Evolutionary conservation across 2,797 vertebrate species (phyloP), one percentile per base, ranked within the genome.

Genomic region (Ceryle rudis): DNA sequence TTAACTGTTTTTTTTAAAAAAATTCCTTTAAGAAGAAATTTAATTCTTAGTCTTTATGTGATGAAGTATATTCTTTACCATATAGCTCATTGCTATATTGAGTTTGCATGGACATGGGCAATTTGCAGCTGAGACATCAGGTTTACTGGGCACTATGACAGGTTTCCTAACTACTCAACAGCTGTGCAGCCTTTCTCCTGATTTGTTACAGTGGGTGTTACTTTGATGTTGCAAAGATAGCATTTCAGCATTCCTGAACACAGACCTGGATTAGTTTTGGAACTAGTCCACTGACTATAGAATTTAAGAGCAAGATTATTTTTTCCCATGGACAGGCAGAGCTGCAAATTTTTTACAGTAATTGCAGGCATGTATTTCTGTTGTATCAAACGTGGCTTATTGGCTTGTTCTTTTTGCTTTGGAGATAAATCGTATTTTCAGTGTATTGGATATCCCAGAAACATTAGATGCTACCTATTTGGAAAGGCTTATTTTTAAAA

Each of bases 221-320:
- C 41, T 75, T 60, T 8, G 46, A 85, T 80, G 69, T 55, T 75
- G 75, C 61, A 86, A 69, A 94, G 67, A 61, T 74, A 77, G n/a
- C 80, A 41, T 96, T 94, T 85, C 73, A 89, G 22, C 10, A 7
- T 64, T 94, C 52, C 74, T 92, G 82, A 95, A 85, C 78, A 52
- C 79, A 83, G 77, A 95, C 49, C 21, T 83, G 81, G 44, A 71
- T 97, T 95, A 79, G 85, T 95, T 96, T 81, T 91, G 57, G 60
- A 90, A 86, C 69, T 74, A 52, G n/a, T 89, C 46, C 35, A 57
- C 57, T 96, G 86, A 60, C 88, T 92, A 49, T 75, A 86, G 57
- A 77, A 86, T 11, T 86, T 86, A 83, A 96, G 35, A 33, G 26
- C n/a, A 61, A 67, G 44, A 83, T 65, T 69, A 14, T 74, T 58